These are phyloP conservation scores for Pavo muticus DNA, from an alignment of 2,113 vertebrate genomes.

Conservation along the genomic window DNA sequence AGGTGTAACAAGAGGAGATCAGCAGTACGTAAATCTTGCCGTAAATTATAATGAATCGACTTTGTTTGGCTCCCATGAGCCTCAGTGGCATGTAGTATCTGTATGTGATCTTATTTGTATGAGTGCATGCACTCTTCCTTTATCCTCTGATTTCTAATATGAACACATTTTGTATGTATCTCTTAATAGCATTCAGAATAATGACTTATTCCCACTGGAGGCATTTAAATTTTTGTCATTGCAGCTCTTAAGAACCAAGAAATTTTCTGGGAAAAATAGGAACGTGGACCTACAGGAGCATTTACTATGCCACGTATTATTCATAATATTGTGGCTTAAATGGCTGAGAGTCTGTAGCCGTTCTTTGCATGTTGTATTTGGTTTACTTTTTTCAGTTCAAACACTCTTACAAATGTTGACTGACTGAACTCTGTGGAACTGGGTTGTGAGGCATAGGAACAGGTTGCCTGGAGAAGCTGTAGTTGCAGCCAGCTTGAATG, in stretches of 20 bases:
- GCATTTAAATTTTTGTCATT: not conserved
- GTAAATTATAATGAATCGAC: not conserved
- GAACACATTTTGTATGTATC: not conserved
- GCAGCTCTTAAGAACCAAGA: not conserved
- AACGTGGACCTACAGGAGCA: not conserved
- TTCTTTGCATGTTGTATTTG: not conserved
- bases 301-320: not conserved
- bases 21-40: not conserved
- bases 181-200: not conserved
- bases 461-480: not conserved
- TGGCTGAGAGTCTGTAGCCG: not conserved
- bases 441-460: not conserved
- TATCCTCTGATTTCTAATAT: not conserved
- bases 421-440: not conserved
- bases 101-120: not conserved
- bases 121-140: not conserved
- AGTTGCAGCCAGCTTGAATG: not conserved
- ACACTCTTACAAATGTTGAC: not conserved
- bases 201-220: not conserved
- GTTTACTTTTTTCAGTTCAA: not conserved
- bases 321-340: not conserved
- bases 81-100: rapidly evolving
- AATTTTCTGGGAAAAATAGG: not conserved
- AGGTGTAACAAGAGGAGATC: not conserved
- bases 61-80: not conserved